Base-by-base conservation (phyloP, 2,888 invertebrate genomes). In the Catocala nupta region DNA sequence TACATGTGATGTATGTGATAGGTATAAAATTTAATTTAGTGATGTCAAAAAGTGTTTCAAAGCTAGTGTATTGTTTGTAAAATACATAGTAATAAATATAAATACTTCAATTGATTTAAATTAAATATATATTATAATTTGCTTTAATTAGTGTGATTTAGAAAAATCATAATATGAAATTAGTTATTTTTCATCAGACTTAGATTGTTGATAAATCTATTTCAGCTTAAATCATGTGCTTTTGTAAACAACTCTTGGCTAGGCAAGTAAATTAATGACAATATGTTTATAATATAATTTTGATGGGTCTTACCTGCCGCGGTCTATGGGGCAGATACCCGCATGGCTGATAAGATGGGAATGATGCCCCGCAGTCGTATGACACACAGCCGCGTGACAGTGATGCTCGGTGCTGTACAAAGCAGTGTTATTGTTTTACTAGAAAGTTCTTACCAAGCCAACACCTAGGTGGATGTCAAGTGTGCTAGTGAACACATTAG, bases 341-440 rank as follows among this genome's bases (percentile, higher is more conserved):
- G 66, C 90, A 93, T 5, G 93, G 93, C 72, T 93, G 93, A 82
- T 93, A 91, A 45, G 93, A 80, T 8, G 90, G 87, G 80, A 90
- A 93, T 11, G 91, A 74, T 3, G 85, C 83, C 36, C 93, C 93
- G 75, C 88, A 93, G 84, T 93, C 94, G 78, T 93, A 94, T 5
- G 93, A 93, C 80, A 96, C 91, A 78, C 96, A 96, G 78, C 96
- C 96, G 77, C 97, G 96, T 36, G 96, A 96, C 81, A 96, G 95
- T 33, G 96, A 96, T 77, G 96, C 95, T 74, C 96, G 95, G 84
- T 96, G 96, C 97, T 93, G 84, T 50, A 75, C 64, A 77, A 78
- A 77, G 74, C 78, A 77, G 73, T 77, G 75, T 45, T 13, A 60
- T 57, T 50, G 33, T 25, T 63, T 65, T 65, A 67, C 71, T 61